Evolutionary conservation across 2,797 vertebrate genomes (phyloP).

Genomic region (Rhinogobio ventralis): DNA sequence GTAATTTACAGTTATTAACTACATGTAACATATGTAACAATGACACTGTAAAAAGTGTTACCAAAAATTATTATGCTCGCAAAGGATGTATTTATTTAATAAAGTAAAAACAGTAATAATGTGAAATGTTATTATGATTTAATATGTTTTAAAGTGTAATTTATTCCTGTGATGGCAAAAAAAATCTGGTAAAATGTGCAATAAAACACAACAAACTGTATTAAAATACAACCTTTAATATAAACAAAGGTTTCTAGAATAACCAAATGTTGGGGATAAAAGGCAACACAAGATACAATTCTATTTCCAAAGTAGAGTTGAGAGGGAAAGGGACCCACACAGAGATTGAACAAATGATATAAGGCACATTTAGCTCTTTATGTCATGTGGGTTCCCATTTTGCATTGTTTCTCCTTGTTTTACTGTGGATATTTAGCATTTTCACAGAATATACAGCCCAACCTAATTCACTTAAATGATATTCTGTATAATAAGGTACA

Average conservation of each 20-base stretch:
- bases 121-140: no score
- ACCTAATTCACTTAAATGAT: neutral
- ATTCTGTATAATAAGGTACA: neutral
- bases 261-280: slow-evolving; percentile 29
- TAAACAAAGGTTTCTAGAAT: slow-evolving; percentile 53
- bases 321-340: neutral
- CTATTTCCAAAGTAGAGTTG: neutral
- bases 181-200: neutral
- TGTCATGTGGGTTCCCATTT: slow-evolving; percentile 1
- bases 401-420: neutral
- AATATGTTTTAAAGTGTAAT: neutral
- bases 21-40: no score
- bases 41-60: no score
- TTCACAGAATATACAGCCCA: neutral
- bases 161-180: neutral
- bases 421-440: neutral
- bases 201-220: slow-evolving; percentile 29
- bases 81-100: no score
- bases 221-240: slow-evolving; percentile 52
- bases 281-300: slow-evolving; percentile 17
- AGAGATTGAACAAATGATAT: slow-evolving; percentile 33
- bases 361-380: slow-evolving; percentile 49
- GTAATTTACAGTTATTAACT: no score
- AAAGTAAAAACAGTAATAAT: neutral
- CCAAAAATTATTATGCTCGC: no score